Evolutionary conservation across 2,113 vertebrate genomes (phyloP).

Genomic region (Cyprinodon tularosa): DNA sequence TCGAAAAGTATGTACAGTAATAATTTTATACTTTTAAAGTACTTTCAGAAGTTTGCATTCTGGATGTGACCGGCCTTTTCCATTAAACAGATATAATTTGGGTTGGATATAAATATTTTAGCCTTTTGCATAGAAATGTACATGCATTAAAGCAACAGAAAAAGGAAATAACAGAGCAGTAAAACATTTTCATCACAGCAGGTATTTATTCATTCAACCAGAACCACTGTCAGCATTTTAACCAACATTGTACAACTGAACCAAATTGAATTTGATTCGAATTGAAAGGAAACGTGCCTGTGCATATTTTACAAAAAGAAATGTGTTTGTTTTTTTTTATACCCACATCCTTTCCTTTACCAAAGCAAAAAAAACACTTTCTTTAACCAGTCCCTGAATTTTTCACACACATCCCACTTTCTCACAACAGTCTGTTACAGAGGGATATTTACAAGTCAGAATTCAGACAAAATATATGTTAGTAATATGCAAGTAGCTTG

Average conservation of each 20-base stretch:
- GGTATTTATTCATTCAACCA: slow-evolving; percentile 68
- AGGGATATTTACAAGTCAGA: background rate
- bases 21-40: too few species aligned
- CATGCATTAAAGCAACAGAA: background rate
- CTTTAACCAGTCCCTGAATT: slow-evolving; percentile 10
- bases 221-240: slow-evolving; percentile 21
- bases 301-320: background rate
- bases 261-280: background rate
- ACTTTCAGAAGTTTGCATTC: too few species aligned
- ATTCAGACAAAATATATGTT: background rate
- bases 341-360: background rate
- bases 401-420: background rate
- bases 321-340: background rate
- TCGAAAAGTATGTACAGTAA: too few species aligned
- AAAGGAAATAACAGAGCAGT: background rate
- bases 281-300: too few species aligned
- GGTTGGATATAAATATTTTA: too few species aligned
- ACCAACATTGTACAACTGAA: slow-evolving; percentile 1
- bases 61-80: too few species aligned
- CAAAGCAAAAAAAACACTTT: slow-evolving; percentile 44
- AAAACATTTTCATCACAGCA: slow-evolving; percentile 19
- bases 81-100: too few species aligned
- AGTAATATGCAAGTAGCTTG: background rate
- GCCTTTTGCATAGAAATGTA: too few species aligned
- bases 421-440: slow-evolving; percentile 12